Evolutionary conservation across 2,888 invertebrate genomes (phyloP), one percentile per base, ranked within the genome.

Genomic region (Steinernema carpocapsae): DNA sequence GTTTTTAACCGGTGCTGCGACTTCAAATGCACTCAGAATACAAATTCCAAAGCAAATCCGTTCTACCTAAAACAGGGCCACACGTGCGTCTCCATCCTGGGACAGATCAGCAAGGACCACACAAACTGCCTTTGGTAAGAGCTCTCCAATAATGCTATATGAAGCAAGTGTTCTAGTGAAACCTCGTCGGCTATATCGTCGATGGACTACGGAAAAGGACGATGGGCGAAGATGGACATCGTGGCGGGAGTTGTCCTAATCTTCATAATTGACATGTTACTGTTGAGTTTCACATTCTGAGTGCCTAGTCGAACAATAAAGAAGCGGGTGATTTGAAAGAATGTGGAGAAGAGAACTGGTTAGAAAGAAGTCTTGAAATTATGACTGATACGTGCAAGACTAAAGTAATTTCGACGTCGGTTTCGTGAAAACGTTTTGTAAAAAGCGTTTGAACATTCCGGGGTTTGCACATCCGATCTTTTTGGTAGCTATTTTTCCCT

Each of bases 41-140:
- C 26, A 10, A n/a, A n/a, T n/a, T 56, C 56, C 26, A 14, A 56
- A 4, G 56, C 22, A 26, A 56, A 24, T 22, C 56, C 56, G n/a
- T 56, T 56, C 56, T 56, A 24, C 56, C 2, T 56, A 22, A 56
- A 56, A 24, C 56, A 56, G 26, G 22, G 56, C 56, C 78, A 78
- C 74, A 80, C 78, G 24, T 78, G 78, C 52, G 79, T 78, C 80
- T 76, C 78, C 17, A 64, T 78, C 19, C 45, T 78, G 17, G 78
- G 78, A 10, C 79, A 77, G 64, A 78, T 78, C 71, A 70, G 70
- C 51, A 43, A 42, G 17, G 71, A 76, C 0, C 29, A 70, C 45
- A 73, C 77, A 1, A 59, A 77, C 46, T 78, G 77, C 37, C 45
- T 71, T 64, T 77, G 77, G 77, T 77, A 19, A 73, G 76, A 17